Evolutionary conservation across 2,888 invertebrate species (phyloP), one percentile per base, ranked within the genome.

Genomic region (Dendrolimus pini): DNA sequence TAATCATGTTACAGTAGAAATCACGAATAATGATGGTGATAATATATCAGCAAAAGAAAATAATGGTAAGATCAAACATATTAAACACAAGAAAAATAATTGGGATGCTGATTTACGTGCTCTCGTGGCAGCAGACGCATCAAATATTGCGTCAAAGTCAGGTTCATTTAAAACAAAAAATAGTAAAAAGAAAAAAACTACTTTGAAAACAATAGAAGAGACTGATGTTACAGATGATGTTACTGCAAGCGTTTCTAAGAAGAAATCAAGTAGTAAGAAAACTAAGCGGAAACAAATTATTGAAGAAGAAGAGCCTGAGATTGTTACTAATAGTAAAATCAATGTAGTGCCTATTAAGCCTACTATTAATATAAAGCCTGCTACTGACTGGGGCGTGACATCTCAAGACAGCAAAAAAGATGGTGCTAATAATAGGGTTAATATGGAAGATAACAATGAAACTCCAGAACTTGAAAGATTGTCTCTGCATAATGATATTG

Each of bases 381-480:
- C 69, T 53, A 60, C 58, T 56, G 69, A 63, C 42, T 66, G 55
- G 61, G 64, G 64, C 55, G 60, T 59, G 41, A 9, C 59, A 52
- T 59, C 60, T 55, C 63, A 55, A 53, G 61, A 61, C 18, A 61
- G 59, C 18, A 67, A 67, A 59, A 71, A 70, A 58, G 65, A 70
- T 58, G 59, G 42, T 54, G 76, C 76, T 55, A 71, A 65, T 56
- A 67, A 47, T 9, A 69, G 70, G 55, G 68, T 66, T 12, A 65
- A 62, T 53, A 67, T 66, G 58, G 80, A 80, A 6, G 78, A 80
- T 14, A 64, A 59, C 54, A 66, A 69, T 41, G 83, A 85, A 53
- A 91, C 91, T 41, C 91, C 91, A 53, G 91, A 91, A 72, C 70
- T 74, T 55, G 89, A 91, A 58, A 77, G 84, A 62, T 70, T 85